Evolutionary conservation across 1,140 invertebrate species (phyloP).

Genomic region (Bacillus rossius): DNA sequence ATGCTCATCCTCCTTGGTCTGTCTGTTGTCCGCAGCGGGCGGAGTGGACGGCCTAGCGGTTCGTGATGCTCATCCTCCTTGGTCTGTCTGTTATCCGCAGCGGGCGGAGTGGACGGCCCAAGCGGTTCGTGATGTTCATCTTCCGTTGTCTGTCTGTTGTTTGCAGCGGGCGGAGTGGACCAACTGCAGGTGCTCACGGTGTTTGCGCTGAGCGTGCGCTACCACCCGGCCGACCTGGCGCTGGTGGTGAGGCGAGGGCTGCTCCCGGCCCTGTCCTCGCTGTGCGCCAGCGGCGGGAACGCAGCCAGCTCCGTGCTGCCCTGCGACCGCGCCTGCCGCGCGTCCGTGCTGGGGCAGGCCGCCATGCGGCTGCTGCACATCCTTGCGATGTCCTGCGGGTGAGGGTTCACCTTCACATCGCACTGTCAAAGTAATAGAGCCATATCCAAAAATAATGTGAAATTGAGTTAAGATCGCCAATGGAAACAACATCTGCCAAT

Average conservation of each 20-base stretch:
- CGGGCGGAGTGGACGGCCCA: no score
- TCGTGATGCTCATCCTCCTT: no score
- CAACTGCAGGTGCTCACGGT: conserved; percentile 46
- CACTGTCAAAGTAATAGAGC: no score
- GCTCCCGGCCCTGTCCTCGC: conserved; percentile 43
- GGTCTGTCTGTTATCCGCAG: no score
- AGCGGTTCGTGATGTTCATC: no score
- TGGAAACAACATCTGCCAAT: no score
- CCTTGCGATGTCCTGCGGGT: conserved; percentile 46
- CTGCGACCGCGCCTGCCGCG: conserved; percentile 19
- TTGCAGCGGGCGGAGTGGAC: conserved; percentile 34
- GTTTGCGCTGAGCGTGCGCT: conserved; percentile 52
- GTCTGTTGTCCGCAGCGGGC: no score
- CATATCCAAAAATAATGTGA: no score
- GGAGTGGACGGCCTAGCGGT: no score
- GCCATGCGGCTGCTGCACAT: conserved; percentile 49
- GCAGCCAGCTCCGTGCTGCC: conserved; percentile 5
- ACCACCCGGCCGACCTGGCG: conserved; percentile 51
- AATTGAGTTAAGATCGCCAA: no score
- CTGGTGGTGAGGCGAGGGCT: conserved; percentile 53
- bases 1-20: no score
- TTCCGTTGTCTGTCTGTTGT: not conserved
- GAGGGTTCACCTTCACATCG: conserved; percentile 15
- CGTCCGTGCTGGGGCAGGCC: conserved; percentile 32
- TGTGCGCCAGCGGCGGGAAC: conserved; percentile 28